Conservation (phyloP, 2,797 vertebrate species). For the Rhynchonycteris naso region DNA sequence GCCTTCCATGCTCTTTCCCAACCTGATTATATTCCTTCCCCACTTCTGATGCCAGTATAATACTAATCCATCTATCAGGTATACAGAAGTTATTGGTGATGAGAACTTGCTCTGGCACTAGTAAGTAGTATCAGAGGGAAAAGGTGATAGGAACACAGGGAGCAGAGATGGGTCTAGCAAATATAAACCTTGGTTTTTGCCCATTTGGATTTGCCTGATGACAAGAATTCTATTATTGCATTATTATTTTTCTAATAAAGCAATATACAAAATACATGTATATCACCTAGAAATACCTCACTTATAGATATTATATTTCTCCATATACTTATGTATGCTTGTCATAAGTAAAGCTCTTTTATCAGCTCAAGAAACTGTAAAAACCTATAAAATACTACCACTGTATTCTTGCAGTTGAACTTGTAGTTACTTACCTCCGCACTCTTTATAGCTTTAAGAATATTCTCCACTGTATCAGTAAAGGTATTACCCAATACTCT, state of each 20-base stretch:
- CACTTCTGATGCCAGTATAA: background rate
- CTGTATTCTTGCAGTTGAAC: slow-evolving; percentile 72
- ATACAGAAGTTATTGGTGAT: background rate
- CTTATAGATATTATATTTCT: background rate
- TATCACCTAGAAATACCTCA: too few relatives aligned
- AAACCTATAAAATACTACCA: background rate
- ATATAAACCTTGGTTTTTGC: background rate
- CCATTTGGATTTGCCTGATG: background rate
- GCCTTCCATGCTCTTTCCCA: background rate
- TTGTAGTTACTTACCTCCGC: slow-evolving; percentile 91
- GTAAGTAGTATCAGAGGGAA: background rate
- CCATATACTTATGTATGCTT: background rate
- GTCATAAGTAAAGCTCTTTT: background rate
- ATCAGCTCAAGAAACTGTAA: background rate
- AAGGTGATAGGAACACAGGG: background rate
- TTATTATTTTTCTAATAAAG: slow-evolving; percentile 41
- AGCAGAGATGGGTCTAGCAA: background rate
- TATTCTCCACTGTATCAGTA: slow-evolving; percentile 91
- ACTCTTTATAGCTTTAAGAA: slow-evolving; percentile 95
- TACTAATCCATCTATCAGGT: background rate
- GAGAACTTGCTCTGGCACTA: background rate
- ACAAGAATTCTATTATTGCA: background rate
- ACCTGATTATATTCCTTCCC: background rate
- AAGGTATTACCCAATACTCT: slow-evolving; percentile 91
- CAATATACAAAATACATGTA: background rate